These are phyloP conservation scores for Plusia festucae DNA, from an alignment of 2,888 invertebrate species.

Conservation along the genomic window DNA sequence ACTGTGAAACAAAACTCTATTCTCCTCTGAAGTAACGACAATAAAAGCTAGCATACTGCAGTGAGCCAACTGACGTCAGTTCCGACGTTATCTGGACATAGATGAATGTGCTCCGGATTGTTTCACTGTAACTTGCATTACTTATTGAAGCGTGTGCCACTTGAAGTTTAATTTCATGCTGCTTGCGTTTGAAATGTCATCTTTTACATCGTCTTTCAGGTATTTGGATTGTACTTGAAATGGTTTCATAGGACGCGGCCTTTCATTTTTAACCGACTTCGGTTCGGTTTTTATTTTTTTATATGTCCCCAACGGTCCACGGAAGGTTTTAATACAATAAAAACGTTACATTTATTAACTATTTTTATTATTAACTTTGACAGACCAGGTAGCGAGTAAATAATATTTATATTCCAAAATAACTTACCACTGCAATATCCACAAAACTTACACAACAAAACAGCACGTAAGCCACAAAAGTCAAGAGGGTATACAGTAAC, in stretches of 20 bases:
- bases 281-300: too few relatives aligned
- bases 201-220: neutral
- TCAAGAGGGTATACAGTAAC: neutral
- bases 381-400: too few relatives aligned
- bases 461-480: neutral
- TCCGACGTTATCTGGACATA: slow-evolving; percentile 69
- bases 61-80: slow-evolving; percentile 53
- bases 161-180: slow-evolving; percentile 50
- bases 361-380: too few relatives aligned
- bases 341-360: too few relatives aligned
- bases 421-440: neutral
- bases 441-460: neutral
- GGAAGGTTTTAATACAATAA: too few relatives aligned
- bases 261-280: too few relatives aligned
- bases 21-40: slow-evolving; percentile 45
- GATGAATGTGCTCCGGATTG: slow-evolving; percentile 69
- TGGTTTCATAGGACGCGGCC: neutral
- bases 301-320: too few relatives aligned
- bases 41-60: slow-evolving; percentile 54
- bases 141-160: slow-evolving; percentile 36
- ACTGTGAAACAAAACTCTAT: slow-evolving; percentile 36
- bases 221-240: neutral
- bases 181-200: slow-evolving; percentile 32
- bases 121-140: slow-evolving; percentile 50
- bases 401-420: too few relatives aligned